These are phyloP conservation scores for Phacellophora camtschatica DNA, from an alignment of 30 jellyfish, hydroid and myxozoan genomes.

Conservation along the genomic window DNA sequence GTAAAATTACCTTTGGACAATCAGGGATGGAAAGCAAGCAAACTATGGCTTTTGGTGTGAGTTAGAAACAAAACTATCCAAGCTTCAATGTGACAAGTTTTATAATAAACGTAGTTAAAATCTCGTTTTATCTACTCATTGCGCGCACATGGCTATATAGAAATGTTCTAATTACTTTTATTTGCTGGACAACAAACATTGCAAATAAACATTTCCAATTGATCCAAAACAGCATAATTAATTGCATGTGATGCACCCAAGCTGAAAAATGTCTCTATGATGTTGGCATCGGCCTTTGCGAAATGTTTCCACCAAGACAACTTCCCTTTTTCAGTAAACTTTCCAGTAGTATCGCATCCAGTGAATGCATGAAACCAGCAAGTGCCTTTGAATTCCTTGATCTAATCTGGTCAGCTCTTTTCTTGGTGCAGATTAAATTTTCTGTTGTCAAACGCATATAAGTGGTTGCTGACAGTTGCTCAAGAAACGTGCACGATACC, in stretches of 20 bases:
- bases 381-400: neutral
- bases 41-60: neutral
- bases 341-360: slow-evolving; percentile 14
- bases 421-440: neutral
- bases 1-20: neutral
- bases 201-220: neutral
- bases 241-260: neutral
- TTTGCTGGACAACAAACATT: slow-evolving; percentile 1
- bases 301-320: slow-evolving; percentile 11
- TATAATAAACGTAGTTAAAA: neutral
- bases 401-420: neutral
- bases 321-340: slow-evolving; percentile 3
- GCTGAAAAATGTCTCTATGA: neutral
- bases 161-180: neutral
- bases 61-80: neutral
- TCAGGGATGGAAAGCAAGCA: neutral
- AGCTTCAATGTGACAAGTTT: neutral
- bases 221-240: neutral
- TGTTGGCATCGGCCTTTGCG: neutral
- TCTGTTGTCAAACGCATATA: neutral
- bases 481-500: neutral
- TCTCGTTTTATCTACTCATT: neutral
- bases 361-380: slow-evolving; percentile 11
- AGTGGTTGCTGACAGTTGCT: neutral
- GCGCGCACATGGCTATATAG: neutral